Evolutionary conservation across 2,797 vertebrate species (phyloP), one percentile per base, ranked within the genome.

Genomic region (Silurus lanzhouensis): DNA sequence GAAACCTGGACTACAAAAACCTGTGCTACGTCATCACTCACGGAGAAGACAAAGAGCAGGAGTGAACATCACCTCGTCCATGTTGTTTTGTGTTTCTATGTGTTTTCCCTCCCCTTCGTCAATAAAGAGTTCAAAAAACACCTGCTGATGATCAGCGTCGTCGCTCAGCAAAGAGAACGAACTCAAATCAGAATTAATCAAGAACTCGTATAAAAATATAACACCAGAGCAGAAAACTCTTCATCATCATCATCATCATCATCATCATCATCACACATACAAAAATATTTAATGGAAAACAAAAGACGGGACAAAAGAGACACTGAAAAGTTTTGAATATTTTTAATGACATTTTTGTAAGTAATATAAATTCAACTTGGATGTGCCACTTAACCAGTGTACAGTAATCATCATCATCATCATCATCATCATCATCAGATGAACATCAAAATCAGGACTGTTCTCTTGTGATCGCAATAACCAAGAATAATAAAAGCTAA

Each of bases 1-100:
- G 96, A 84, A 96, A 97, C 91, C 93, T 96, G 38, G 95, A 96
- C 91, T 96, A 96, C 84, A 94, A 95, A 89, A 97, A 95, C 88
- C 93, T 95, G 84, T 96, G 96, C 89, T 96, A 96, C 0, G 93
- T 96, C 91, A 97, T 97, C 94, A 96, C 96, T 12, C 95, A 96
- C 0, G 92, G 95, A 1, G 96, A 97, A 76, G 96, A 96, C 91
- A 96, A 97, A 80, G 97, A 97, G 89, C 94, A 94, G 88, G 91
- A 93, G 87, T 91, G 75, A 91, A 83, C 82, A 19, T 75, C 83
- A 83, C 72, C 60, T 22, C 55, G 46, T n/a, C 57, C 52, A n/a
- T 38, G 27, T 58, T 19, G 85, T 58, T 70, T 27, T 75, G 64
- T 87, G 68, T 55, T 17, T 48, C 44, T 87, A 10, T 8, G 67